Conservation (phyloP, 2,888 invertebrate genomes). For the Meta bourneti region DNA sequence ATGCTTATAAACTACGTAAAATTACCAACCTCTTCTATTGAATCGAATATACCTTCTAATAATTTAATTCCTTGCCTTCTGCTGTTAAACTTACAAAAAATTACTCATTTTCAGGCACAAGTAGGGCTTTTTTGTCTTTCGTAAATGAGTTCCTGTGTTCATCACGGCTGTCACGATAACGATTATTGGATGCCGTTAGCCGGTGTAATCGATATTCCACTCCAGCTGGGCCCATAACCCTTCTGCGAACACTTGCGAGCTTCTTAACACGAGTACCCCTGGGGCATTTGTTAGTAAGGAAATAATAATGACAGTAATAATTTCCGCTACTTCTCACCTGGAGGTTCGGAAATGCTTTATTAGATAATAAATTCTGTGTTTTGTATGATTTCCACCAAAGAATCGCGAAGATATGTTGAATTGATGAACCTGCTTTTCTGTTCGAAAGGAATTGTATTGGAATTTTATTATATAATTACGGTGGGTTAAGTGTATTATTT, state of each 20-base stretch:
- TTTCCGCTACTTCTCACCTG: conserved; percentile 27
- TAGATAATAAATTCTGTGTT: conserved; percentile 29
- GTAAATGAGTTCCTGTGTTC: conserved; percentile 9
- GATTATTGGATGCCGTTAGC: conserved; percentile 68
- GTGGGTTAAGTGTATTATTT: too few species aligned
- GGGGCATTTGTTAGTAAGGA: conserved; percentile 49
- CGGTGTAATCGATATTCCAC: conserved; percentile 55
- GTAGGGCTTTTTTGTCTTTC: background rate
- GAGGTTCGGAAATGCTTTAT: conserved; percentile 19
- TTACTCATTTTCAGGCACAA: background rate
- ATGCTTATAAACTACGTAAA: too few species aligned
- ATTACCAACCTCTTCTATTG: too few species aligned
- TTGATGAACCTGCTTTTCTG: background rate
- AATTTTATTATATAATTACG: background rate
- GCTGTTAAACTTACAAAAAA: background rate
- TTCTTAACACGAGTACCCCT: conserved; percentile 40
- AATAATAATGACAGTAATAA: conserved; percentile 37
- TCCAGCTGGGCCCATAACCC: conserved; percentile 67
- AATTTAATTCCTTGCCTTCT: background rate
- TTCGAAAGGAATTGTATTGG: background rate
- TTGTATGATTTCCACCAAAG: background rate
- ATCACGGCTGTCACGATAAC: conserved; percentile 57
- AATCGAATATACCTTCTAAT: background rate
- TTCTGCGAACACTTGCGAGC: conserved; percentile 43
- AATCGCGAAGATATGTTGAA: background rate